Percentiles rank a stretch among this genome's conserved stretches.
phyloP scores from a whole-genome alignment of 2,888 invertebrate species.

The Callyntrura guangdongensis region DNA sequence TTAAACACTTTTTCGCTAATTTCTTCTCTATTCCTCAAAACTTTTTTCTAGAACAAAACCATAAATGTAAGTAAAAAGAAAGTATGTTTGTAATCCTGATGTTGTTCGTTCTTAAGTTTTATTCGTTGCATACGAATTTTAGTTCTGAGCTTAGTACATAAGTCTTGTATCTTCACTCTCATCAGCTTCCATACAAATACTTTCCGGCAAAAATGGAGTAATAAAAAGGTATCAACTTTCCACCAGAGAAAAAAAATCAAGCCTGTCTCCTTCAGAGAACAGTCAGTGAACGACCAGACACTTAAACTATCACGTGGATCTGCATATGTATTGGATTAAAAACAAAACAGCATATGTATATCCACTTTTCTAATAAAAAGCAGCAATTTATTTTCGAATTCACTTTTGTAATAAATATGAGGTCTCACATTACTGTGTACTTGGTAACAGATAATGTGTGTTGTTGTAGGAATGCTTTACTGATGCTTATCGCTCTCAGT shows the following conservation, averaged over 20 bases:
- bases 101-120: background rate
- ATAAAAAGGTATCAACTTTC: background rate
- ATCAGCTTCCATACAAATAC: background rate
- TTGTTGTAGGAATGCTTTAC: background rate
- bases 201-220: constrained; percentile 9
- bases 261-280: background rate
- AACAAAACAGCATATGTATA: too few species aligned
- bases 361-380: constrained; percentile 37
- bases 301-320: constrained; percentile 19
- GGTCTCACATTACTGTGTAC: background rate
- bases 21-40: constrained; percentile 1
- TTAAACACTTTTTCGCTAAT: constrained; percentile 7
- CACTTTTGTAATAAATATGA: constrained; percentile 30
- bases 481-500: background rate
- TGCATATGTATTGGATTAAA: background rate
- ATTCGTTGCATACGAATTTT: background rate
- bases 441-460: background rate
- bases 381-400: constrained; percentile 32
- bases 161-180: background rate
- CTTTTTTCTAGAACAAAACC: background rate
- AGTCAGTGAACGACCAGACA: background rate
- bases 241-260: background rate
- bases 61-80: constrained; percentile 2
- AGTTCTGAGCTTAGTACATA: too few species aligned
- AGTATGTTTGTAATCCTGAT: constrained; percentile 10